Base-by-base conservation (phyloP, 2,888 invertebrate species). In the Artemia sinica region DNA sequence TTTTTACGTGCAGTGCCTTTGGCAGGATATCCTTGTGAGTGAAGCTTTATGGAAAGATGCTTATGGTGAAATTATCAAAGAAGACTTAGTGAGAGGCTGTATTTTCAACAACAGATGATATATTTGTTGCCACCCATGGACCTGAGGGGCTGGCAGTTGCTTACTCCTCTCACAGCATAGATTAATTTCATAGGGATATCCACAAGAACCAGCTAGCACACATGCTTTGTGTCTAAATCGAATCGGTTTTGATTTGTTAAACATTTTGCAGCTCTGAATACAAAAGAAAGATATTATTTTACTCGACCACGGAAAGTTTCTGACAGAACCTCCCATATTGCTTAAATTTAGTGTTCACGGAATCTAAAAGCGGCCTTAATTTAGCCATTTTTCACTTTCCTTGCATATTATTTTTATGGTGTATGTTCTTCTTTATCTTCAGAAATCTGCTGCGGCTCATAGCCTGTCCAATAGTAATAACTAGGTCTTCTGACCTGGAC, bases 1-100 rank as follows among this genome's bases (percentile, higher is more conserved):
- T 52, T 52, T 52, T 52, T n/a, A 13, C 52, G n/a, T n/a, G n/a
- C 52, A 52, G 52, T 52, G 52, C 52, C 52, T 52, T 12, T 52
- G 52, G 52, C 52, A 52, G 13, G 52, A 52, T 13, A 52, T 52
- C 52, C 52, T n/a, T 52, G 12, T 18, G 12, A 52, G 52, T 52
- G 52, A n/a, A 52, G 52, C 12, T 52, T n/a, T 52, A n/a, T 52
- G n/a, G n/a, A n/a, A n/a, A 52, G 52, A 52, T 52, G 18, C 18
- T 18, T 18, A 18, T 18, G 18, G 18, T 18, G 18, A 18, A 18
- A 18, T 18, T 18, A 18, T 18, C 18, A 18, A 18, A 18, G 18
- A 18, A 18, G 18, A 18, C 18, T 18, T 12, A 1, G 52, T 52
- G 52, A 52, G 12, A n/a, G 52, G 52, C 52, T 52, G 52, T 13